Base-by-base conservation (phyloP, 64 coral and sea anemone species). In the Orbicella faveolata region DNA sequence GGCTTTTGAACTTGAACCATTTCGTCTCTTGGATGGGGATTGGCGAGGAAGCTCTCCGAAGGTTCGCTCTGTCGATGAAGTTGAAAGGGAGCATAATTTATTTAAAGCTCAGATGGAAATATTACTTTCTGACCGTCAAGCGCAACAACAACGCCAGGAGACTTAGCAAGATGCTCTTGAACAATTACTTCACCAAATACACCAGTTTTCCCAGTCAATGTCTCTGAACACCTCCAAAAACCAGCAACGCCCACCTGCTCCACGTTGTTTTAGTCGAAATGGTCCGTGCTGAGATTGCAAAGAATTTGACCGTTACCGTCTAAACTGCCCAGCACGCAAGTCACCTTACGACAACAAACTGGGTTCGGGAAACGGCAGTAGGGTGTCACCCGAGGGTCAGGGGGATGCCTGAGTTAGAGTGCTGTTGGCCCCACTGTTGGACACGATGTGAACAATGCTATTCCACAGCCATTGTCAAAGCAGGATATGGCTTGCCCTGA, bases 1-100 rank as follows among this genome's bases (percentile, higher is more conserved):
- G 36, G 75, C 91, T 18, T 77, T 72, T 54, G 89, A 91, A 48
- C 41, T 83, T 52, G 89, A 90, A 57, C 52, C 79, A 4, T 63
- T 92, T 62, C 73, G 62, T 54, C 73, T 87, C 4, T 18, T 79
- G 61, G 83, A 92, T 63, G 15, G 79, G 17, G 55, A 81, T 63
- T 4, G 12, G 79, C 79, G 2, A 63, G 14, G 79, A 63, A 81
- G 30, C 79, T 35, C 79, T 63, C 57, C n/a, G 7, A 34, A 63
- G 52, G 79, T 81, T 63, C 13, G 25, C 14, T 64, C 79, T 35
- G 79, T 81, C 20, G 79, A 81, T 62, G 79, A 81, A 34, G n/a
- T 63, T 63, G 25, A 81, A 2, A 81, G 52, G 13, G 54, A 81
- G 11, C 55, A 25, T 34, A 55, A 81, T 81, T 63, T 63, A 25